Percentiles rank a stretch among this genome's conserved stretches.
These are phyloP conservation scores for Coendou prehensilis DNA, from an alignment of 2,797 vertebrate species.

Conservation along the genomic window DNA sequence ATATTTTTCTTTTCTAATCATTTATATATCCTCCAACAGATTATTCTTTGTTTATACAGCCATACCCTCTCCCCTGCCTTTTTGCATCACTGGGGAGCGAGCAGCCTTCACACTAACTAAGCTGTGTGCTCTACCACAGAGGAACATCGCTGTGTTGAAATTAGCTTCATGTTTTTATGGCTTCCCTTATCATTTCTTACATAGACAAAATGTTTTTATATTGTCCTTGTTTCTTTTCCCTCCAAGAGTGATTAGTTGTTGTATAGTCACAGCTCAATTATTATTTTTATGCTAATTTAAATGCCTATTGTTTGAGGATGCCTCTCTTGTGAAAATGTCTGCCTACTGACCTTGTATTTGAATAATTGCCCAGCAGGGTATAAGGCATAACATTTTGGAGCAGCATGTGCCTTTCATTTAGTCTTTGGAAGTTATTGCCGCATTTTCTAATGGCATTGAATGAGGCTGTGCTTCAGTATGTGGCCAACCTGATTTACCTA, in stretches of 20 bases:
- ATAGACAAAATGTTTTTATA: conserved; percentile 1
- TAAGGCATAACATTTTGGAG: background rate
- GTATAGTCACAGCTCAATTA: background rate
- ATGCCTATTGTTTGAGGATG: conserved; percentile 27
- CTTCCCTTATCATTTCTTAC: conserved; percentile 35
- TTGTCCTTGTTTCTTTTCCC: background rate
- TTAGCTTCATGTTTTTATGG: background rate
- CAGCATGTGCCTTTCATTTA: background rate
- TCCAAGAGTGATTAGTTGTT: background rate
- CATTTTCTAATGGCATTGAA: background rate
- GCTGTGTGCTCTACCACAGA: background rate
- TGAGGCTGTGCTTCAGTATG: background rate
- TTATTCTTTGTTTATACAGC: background rate
- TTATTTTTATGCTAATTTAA: background rate
- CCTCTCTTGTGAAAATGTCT: conserved; percentile 2
- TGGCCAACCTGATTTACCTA: background rate
- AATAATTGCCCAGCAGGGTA: background rate
- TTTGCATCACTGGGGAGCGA: background rate
- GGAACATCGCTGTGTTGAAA: background rate
- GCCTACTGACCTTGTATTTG: background rate
- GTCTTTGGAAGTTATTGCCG: background rate
- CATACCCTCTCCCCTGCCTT: background rate
- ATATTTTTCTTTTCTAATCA: background rate
- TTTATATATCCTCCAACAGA: background rate
- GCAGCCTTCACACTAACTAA: background rate